A percentile compares a stretch with the other conserved stretches of the same genome.
phyloP scores from a whole-genome alignment of 1,140 invertebrate species.

The Temnothorax curvispinosus region DNA sequence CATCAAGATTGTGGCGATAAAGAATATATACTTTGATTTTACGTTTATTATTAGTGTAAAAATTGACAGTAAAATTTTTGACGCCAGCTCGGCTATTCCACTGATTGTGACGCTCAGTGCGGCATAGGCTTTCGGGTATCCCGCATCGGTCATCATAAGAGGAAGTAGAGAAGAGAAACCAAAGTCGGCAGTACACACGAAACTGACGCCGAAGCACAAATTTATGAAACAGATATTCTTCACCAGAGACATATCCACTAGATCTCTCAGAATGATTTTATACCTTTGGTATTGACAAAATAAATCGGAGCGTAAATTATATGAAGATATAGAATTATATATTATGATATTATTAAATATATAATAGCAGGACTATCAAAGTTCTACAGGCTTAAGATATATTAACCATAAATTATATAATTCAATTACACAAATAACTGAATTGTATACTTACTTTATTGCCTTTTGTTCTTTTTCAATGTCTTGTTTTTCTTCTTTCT shows the following conservation, averaged over 20 bases:
- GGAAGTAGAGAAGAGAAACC: conserved; percentile 81
- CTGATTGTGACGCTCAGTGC: conserved; percentile 79
- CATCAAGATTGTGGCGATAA: conserved; percentile 80
- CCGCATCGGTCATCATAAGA: conserved; percentile 80
- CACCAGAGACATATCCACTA: conserved; percentile 80
- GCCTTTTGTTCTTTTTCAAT: neutral
- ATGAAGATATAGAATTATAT: neutral
- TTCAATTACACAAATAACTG: neutral
- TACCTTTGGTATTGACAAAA: neutral
- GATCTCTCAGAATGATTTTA: conserved; percentile 60
- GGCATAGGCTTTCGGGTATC: conserved; percentile 77
- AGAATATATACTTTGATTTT: conserved; percentile 81
- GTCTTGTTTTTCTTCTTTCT: neutral
- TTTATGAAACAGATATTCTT: conserved; percentile 79
- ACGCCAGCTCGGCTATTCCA: conserved; percentile 79
- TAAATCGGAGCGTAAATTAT: neutral
- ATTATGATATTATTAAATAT: neutral
- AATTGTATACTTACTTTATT: neutral
- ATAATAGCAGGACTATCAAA: neutral
- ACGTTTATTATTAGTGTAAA: conserved; percentile 79
- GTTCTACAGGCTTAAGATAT: neutral
- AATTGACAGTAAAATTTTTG: conserved; percentile 78
- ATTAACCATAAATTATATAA: neutral
- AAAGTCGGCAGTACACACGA: conserved; percentile 80
- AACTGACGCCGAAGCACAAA: conserved; percentile 80